Conservation (phyloP, 2,888 invertebrate genomes). For the Melanotus villosus region DNA sequence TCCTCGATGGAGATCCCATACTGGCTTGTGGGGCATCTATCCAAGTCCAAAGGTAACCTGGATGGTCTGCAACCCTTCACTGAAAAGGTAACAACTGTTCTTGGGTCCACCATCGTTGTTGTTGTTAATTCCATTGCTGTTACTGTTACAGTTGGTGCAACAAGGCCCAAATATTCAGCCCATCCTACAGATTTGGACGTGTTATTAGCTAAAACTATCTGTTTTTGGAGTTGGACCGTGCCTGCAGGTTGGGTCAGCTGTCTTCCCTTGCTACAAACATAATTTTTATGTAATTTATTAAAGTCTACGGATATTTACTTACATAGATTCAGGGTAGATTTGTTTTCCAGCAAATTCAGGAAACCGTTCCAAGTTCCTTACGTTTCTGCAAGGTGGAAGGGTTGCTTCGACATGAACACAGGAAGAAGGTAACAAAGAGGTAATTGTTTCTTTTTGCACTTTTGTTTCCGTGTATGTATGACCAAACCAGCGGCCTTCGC, state of each 20-base stretch:
- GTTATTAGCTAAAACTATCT: conserved; percentile 24
- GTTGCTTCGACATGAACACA: conserved; percentile 65
- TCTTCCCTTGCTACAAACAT: conserved; percentile 11
- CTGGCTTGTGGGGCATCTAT: conserved; percentile 52
- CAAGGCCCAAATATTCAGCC: conserved; percentile 65
- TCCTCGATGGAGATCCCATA: conserved; percentile 14
- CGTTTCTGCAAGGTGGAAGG: conserved; percentile 64
- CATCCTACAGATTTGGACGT: conserved; percentile 52
- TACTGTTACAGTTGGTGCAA: conserved; percentile 63
- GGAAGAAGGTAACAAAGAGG: conserved; percentile 64
- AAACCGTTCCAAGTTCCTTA: conserved; percentile 60
- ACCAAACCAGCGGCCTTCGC: conserved; percentile 53
- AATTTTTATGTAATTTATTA: too few species aligned
- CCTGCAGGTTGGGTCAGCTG: background rate
- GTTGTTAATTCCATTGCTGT: conserved; percentile 59
- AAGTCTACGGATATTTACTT: too few species aligned
- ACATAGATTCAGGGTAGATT: conserved; percentile 28
- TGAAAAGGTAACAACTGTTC: conserved; percentile 65
- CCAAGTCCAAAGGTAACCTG: conserved; percentile 61
- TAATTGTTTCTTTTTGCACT: conserved; percentile 58
- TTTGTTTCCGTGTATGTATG: conserved; percentile 60
- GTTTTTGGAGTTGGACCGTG: background rate
- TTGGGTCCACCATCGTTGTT: conserved; percentile 60
- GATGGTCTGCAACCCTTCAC: conserved; percentile 66
- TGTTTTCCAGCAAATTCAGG: conserved; percentile 54